Evolutionary conservation across 2,888 invertebrate genomes (phyloP), one percentile per base, ranked within the genome.

Genomic region (Adelphocoris suturalis): DNA sequence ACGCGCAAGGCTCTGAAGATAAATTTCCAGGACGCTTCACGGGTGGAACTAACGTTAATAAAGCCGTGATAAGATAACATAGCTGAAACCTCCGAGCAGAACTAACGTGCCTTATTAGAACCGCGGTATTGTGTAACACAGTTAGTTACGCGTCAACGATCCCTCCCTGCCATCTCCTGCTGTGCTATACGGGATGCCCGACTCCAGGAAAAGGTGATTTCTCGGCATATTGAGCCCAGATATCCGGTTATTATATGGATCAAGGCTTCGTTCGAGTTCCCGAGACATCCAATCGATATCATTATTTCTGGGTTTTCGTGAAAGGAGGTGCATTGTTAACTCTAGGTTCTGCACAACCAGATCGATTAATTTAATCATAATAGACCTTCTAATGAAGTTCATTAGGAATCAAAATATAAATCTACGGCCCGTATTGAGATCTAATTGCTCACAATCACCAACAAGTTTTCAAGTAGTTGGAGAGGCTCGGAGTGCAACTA

Each of bases 61-160:
- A 78, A 47, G 46, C 78, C 46, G 2, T 19, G 78, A 78, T 46
- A 78, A 78, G 78, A 78, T 46, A 78, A 78, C 78, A 78, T 37
- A 37, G 78, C 78, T 47, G 78, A 78, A 78, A 46, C 78, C 78
- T 28, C 28, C 5, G 16, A 46, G 78, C 78, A 78, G 78, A 78
- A 78, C 78, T 78, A 78, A 78, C 78, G 78, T 16, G 78, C 78
- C 78, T 78, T 78, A 78, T 78, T 78, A 78, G 78, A 78, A 46
- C 78, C 46, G 47, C 78, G 28, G 37, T 78, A 78, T 78, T 78
- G 78, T 78, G 78, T 78, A 78, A 78, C 78, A 78, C 46, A 37
- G 78, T 78, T 78, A 78, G 78, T 78, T 78, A 37, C 46, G 46
- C 78, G 47, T 78, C 78, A 78, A 37, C n/a, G 47, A 78, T 46